These are phyloP conservation scores for Bergia sp. DNA, from an alignment of 92 coral and sea anemone genomes.

Conservation along the genomic window DNA sequence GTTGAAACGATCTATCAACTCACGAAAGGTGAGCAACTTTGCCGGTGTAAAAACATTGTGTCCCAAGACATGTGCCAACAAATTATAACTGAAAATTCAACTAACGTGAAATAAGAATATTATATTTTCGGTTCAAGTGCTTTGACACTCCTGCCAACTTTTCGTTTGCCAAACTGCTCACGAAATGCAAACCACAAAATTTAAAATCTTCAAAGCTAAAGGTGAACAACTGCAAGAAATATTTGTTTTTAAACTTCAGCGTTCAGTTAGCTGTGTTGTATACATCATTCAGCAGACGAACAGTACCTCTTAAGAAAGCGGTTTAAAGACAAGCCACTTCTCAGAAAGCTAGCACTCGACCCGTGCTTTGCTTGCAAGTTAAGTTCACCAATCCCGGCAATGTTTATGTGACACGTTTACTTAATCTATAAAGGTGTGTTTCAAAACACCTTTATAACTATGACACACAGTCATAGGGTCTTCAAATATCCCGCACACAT, in stretches of 20 bases:
- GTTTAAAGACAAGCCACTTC: background rate
- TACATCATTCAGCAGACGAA: background rate
- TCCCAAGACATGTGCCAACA: background rate
- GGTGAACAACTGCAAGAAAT: background rate
- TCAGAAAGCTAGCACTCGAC: background rate
- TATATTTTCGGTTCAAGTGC: background rate
- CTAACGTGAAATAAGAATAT: background rate
- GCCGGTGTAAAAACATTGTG: background rate
- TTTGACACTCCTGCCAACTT: background rate
- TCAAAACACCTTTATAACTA: background rate
- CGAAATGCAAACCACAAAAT: background rate
- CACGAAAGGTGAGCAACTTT: background rate
- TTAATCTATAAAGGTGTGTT: constrained; percentile 7
- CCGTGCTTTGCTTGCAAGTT: background rate
- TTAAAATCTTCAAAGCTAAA: background rate
- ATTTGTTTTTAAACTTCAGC: background rate
- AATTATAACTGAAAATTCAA: background rate
- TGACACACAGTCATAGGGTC: background rate
- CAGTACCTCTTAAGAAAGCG: background rate
- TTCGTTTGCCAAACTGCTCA: constrained; percentile 11
- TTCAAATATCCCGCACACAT: constrained; percentile 10
- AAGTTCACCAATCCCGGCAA: background rate
- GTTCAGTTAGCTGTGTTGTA: background rate
- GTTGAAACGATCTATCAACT: background rate
- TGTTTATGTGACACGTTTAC: background rate